A percentile compares a stretch with the other conserved stretches of the same genome.
These are phyloP conservation scores for Mormyrus lacerda DNA, from an alignment of 2,113 vertebrate species.

Conservation along the genomic window DNA sequence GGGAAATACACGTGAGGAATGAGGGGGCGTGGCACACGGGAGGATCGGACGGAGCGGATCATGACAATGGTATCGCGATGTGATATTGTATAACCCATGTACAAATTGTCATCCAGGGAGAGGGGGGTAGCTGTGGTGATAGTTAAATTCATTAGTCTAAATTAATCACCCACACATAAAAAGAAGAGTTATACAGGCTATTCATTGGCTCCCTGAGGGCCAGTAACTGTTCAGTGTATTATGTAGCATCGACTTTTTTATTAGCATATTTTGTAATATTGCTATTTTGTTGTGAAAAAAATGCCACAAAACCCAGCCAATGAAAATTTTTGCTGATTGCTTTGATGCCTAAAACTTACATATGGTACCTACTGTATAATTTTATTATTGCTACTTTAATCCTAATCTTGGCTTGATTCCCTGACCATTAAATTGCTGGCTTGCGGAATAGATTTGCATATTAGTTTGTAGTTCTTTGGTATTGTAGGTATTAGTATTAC, in stretches of 20 bases:
- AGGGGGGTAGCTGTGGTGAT: background rate
- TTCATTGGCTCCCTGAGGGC: background rate
- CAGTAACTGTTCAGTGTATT: background rate
- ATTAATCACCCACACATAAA: background rate
- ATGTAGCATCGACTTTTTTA: background rate
- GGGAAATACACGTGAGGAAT: no score
- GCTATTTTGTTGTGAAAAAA: background rate
- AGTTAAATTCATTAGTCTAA: background rate
- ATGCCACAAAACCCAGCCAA: background rate
- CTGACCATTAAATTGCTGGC: background rate
- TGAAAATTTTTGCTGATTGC: background rate
- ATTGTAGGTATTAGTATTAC: background rate
- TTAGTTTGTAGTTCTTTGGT: background rate
- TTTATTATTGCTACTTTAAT: background rate
- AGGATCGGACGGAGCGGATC: no score
- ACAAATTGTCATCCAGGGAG: no score
- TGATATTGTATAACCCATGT: no score
- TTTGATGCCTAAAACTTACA: background rate
- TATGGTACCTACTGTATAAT: background rate
- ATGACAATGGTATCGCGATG: no score
- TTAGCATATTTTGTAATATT: background rate
- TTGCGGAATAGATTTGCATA: background rate
- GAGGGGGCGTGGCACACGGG: no score
- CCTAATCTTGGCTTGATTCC: background rate
- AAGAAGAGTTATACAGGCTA: background rate